Evolutionary conservation across 2,113 vertebrate species (phyloP), one percentile per base, ranked within the genome.

Genomic region (Melierax canorus): DNA sequence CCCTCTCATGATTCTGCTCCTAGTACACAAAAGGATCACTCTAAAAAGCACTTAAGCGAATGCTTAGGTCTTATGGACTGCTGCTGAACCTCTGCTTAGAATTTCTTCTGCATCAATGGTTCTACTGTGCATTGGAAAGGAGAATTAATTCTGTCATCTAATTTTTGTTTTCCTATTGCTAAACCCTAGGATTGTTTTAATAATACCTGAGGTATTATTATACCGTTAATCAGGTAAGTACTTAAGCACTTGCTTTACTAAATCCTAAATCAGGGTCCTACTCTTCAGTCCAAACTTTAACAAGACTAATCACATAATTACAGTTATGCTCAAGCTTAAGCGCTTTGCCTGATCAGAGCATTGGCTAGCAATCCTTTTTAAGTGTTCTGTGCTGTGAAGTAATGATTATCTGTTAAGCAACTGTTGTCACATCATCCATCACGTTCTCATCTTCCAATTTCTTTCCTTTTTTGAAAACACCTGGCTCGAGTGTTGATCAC

Each of bases 301-400:
- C 53, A 75, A 63, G 56, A 87, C 73, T 94, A 94, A 97, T 96
- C 80, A 85, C 41, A 48, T 95, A 94, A 96, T 96, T 91, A 95
- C 43, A 87, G 66, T 72, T 79, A 76, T 69, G n/a, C 58, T 95
- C 11, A 62, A 85, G 86, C 45, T 94, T 89, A 95, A 94, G 83
- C 82, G 69, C 60, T 97, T 94, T 89, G 39, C 95, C 91, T 87
- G 69, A 95, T 92, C 91, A 92, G 77, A 91, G 62, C 62, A 78
- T n/a, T 79, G 83, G 81, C 80, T 87, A 81, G 83, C 88, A 96
- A 94, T 90, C 43, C 18, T 82, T 93, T 92, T 87, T 32, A 94
- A 95, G 73, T 23, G 10, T 43, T 94, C 74, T 67, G 12, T 71
- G 62, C 38, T 82, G 48, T 36, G 58, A 89, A 78, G 86, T 45